Base-by-base conservation (phyloP, 2,797 vertebrate species). In the Notolabrus celidotus region DNA sequence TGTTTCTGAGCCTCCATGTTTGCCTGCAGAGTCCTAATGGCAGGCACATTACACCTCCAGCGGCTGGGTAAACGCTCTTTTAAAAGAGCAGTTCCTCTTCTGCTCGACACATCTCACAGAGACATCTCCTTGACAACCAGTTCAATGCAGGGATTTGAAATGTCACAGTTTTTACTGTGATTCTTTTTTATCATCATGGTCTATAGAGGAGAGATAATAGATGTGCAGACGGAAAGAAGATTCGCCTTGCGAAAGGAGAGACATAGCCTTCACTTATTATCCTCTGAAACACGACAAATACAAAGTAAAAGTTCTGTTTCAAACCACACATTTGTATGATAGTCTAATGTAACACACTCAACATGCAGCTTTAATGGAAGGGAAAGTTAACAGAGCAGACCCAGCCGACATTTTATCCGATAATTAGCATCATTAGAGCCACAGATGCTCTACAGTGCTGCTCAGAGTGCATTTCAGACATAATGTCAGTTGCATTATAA, bases 121-220 rank as follows among this genome's bases (percentile, higher is more conserved):
- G 79, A 85, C 71, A 90, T 91, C 90, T 91, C 91, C 85, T 87
- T 92, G 90, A 92, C 88, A 92, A 92, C 88, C 68, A 42, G 74
- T 80, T 89, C 84, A 83, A 80, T 86, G 85, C 77, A 83, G 86
- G 82, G 76, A 90, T 88, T 79, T 83, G 75, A 92, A 92, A 92
- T 88, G 88, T 92, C 91, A 91, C 83, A 59, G 75, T 84, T 88
- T 91, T 89, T 85, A 84, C 84, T 77, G 85, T 67, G 77, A 89
- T 87, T 86, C 71, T 88, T 87, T 90, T 91, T 86, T 83, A 85
- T 82, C 57, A 75, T 88, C 71, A 75, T 71, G 66, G 81, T 83
- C 79, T 71, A 71, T 65, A 69, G 82, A 86, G 55, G 62, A 73
- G 66, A 58, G 74, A 79, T 86, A 88, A 89, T 77, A 85, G 77